Base-by-base conservation (phyloP, 1,140 invertebrate species). In the Hermatobates lingyangjiaoensis region DNA sequence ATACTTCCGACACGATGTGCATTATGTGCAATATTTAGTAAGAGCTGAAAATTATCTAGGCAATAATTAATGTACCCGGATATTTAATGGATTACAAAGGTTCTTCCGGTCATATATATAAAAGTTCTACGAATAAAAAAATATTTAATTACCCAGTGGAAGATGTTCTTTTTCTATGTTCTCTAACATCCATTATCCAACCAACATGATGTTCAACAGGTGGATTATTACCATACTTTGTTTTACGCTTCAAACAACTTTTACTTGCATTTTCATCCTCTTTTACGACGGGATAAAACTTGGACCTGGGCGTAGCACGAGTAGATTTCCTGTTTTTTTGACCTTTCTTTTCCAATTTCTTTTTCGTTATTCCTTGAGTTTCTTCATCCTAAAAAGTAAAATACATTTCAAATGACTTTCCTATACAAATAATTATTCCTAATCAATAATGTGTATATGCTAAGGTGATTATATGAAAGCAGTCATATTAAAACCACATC, bases 281-380 rank as follows among this genome's bases (percentile, higher is more conserved):
- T 68, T 93, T 93, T n/a, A 83, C 81, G 4, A 94, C 89, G 1
- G 90, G 89, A 66, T 92, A 97, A 73, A 95, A 97, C 30, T 90
- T 49, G 5, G 57, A 51, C 15, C 52, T 51, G 24, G n/a, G 27
- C n/a, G 24, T 18, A 1, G 4, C 12, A 18, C 42, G 26, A 20
- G 4, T 34, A 15, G 20, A 0, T 24, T 46, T 46, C 24, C 21
- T 46, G 23, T 7, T 7, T n/a, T n/a, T n/a, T n/a, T n/a, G n/a
- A n/a, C n/a, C n/a, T n/a, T n/a, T n/a, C n/a, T n/a, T n/a, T 10
- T 18, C 15, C 5, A 44, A 7, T 20, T 44, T 15, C 40, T 44
- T 44, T 20, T 47, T 25, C 7, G 26, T 10, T 15, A 47, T 47
- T 15, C 26, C 20, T 10, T 12, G 12, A 23, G 7, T 25, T 20